A percentile compares a stretch with the other conserved stretches of the same genome.
phyloP scores from a whole-genome alignment of 2,797 vertebrate species.

The Zalophus californianus region DNA sequence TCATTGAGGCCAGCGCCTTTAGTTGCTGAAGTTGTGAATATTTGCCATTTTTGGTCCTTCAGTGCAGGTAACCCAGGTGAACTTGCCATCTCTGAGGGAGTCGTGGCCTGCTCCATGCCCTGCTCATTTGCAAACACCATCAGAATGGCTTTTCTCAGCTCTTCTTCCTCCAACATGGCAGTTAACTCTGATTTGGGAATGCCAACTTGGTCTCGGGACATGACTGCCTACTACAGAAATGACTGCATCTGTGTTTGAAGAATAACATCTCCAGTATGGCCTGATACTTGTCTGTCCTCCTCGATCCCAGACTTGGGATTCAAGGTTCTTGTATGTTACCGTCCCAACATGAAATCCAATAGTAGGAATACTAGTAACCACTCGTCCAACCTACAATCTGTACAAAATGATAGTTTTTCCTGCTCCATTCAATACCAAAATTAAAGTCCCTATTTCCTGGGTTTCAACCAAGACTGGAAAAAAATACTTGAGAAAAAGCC shows the following conservation, averaged over 20 bases:
- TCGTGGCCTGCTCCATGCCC: slow-evolving; percentile 98
- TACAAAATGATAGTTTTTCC: slow-evolving; percentile 99
- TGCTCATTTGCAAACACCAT: slow-evolving; percentile 99
- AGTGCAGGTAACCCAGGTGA: slow-evolving; percentile 94
- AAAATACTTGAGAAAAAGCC: background rate
- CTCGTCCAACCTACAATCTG: slow-evolving; percentile 97
- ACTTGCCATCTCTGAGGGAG: slow-evolving; percentile 96
- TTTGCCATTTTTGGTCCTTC: slow-evolving; percentile 99
- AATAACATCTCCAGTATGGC: background rate
- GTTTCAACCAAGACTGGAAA: background rate
- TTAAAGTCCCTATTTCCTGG: background rate
- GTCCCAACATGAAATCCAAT: slow-evolving; percentile 97
- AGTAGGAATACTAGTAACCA: slow-evolving; percentile 97
- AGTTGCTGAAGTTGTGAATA: slow-evolving; percentile 98
- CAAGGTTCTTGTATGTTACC: slow-evolving; percentile 97
- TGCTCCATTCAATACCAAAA: slow-evolving; percentile 94
- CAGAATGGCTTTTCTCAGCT: slow-evolving; percentile 98
- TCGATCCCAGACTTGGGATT: slow-evolving; percentile 99
- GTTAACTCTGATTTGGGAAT: background rate
- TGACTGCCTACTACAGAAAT: background rate
- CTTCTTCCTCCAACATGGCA: slow-evolving; percentile 91
- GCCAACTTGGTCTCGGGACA: background rate
- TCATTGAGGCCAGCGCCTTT: slow-evolving; percentile 97
- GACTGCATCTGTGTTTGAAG: background rate
- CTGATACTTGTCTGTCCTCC: slow-evolving; percentile 95